Evolutionary conservation across 2,888 invertebrate species (phyloP), one percentile per base, ranked within the genome.

Genomic region (Marasmarcha lunaedactyla): DNA sequence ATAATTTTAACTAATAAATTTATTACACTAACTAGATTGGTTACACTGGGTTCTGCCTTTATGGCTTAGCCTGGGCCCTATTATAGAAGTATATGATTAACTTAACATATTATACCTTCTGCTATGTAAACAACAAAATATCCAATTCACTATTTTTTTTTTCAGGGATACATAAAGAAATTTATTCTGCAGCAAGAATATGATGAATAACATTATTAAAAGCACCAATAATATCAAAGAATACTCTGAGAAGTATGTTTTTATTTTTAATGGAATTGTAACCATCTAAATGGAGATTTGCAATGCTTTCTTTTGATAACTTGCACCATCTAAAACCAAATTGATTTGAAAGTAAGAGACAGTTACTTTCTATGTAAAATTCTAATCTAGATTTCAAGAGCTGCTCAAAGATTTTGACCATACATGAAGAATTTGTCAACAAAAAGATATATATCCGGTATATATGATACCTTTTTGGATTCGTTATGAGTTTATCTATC

Each of bases 321-420:
- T 20, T 7, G 10, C 37, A 14, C n/a, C 25, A 13, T 13, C 30
- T 13, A 33, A 37, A 37, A n/a, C 30, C 27, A 33, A 37, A 37
- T 13, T 37, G 27, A 13, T 30, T 37, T 14, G 14, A 27, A 13
- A 33, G 37, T 33, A 14, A 35, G 7, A 35, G 14, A 35, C 15
- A 9, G 14, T 35, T 14, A 14, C 15, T 35, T 14, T 35, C 35
- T 9, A 35, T 11, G 14, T 14, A 35, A 14, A 35, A 35, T 35
- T 35, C 35, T 35, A 35, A 14, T 35, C 35, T 35, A 4, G 5
- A 11, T 35, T 35, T 35, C 14, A 35, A n/a, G 7, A 35, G 14
- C 14, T 33, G 33, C 11, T 33, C 33, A 33, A 33, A 33, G 7
- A 33, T 33, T 37, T 40, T 47, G 42, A 25, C 36, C 38, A 42